Evolutionary conservation across 2,888 invertebrate genomes (phyloP).

Genomic region (Venusia cambrica): DNA sequence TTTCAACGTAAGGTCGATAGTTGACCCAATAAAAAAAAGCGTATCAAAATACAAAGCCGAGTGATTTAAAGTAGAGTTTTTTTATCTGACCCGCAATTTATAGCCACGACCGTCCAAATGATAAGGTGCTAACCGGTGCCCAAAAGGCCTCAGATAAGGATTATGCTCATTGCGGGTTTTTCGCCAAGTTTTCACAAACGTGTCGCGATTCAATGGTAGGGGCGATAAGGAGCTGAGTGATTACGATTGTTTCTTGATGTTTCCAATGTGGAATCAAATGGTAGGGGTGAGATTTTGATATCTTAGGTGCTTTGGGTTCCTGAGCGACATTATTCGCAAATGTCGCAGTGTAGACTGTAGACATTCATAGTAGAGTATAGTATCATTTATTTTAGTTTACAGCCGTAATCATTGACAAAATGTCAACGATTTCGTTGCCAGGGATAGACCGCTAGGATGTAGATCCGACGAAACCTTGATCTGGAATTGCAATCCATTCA

Average conservation of each 20-base stretch:
- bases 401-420: too few species aligned
- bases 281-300: too few species aligned
- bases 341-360: too few species aligned
- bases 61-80: conserved; percentile 56
- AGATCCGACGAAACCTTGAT: too few species aligned
- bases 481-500: too few species aligned
- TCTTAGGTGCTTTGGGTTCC: too few species aligned
- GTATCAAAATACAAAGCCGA: conserved; percentile 40
- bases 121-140: conserved; percentile 61
- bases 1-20: conserved; percentile 20
- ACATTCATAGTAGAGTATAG: too few species aligned
- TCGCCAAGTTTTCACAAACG: conserved; percentile 30
- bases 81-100: conserved; percentile 59
- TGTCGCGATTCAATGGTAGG: conserved; percentile 25
- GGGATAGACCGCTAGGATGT: too few species aligned
- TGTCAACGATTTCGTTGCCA: too few species aligned
- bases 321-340: too few species aligned
- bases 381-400: too few species aligned
- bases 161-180: conserved; percentile 51
- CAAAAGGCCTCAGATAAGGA: conserved; percentile 53
- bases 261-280: too few species aligned
- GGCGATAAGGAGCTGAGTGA: conserved; percentile 36
- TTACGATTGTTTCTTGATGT: conserved; percentile 41
- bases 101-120: conserved; percentile 51
- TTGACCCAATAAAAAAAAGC: conserved; percentile 33